Conservation (phyloP, 1,140 invertebrate genomes). For the Stenopsyche tienmushanensis region DNA sequence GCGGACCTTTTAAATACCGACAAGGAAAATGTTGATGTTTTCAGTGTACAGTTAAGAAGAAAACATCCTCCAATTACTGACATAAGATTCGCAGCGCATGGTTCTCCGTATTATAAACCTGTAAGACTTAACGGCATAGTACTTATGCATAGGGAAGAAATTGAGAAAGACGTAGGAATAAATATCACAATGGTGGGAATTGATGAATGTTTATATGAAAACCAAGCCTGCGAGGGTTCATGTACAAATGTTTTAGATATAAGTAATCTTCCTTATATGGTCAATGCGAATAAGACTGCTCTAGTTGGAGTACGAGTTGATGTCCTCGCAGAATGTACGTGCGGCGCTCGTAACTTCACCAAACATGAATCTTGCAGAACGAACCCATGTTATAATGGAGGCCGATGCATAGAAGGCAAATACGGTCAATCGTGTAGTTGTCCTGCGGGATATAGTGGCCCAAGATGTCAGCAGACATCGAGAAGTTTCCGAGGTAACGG, state of each 20-base stretch:
- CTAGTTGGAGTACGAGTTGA: constrained; percentile 89
- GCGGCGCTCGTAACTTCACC: constrained; percentile 86
- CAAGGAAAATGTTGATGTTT: constrained; percentile 90
- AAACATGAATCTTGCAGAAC: constrained; percentile 86
- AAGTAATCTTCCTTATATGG: constrained; percentile 87
- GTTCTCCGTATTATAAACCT: constrained; percentile 93
- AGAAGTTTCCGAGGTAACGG: constrained; percentile 89
- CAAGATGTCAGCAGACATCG: constrained; percentile 93
- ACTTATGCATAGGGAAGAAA: constrained; percentile 90
- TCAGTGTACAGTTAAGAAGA: constrained; percentile 86
- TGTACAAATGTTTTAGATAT: constrained; percentile 92
- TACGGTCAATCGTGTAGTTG: constrained; percentile 87
- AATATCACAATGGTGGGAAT: constrained; percentile 98
- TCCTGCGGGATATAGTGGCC: constrained; percentile 87
- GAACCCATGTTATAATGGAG: constrained; percentile 92
- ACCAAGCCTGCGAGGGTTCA: constrained; percentile 92
- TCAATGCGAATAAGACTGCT: constrained; percentile 95
- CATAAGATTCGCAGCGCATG: constrained; percentile 91
- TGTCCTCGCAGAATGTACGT: constrained; percentile 87
- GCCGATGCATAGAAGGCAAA: constrained; percentile 86
- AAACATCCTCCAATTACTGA: constrained; percentile 89
- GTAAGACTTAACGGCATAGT: constrained; percentile 92
- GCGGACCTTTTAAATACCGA: constrained; percentile 81
- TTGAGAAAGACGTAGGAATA: constrained; percentile 89
- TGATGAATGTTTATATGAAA: constrained; percentile 94